These are phyloP conservation scores for Neria commutata DNA, from an alignment of 2,888 invertebrate genomes.

Conservation along the genomic window DNA sequence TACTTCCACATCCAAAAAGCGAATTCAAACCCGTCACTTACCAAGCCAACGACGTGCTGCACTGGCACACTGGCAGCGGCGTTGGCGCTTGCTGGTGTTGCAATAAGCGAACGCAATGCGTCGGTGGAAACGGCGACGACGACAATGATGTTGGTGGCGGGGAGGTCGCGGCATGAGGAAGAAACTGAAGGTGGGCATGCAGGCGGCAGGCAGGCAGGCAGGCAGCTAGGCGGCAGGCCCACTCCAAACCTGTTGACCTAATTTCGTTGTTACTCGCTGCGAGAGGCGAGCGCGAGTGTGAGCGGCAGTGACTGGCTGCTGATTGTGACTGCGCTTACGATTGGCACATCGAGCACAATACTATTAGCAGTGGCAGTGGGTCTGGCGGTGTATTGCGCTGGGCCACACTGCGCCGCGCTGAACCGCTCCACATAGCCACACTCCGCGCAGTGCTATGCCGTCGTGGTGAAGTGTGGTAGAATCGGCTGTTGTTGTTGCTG, in stretches of 20 bases:
- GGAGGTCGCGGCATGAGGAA: no score
- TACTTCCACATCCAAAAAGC: not conserved
- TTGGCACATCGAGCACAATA: slow-evolving; percentile 43
- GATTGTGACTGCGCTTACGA: slow-evolving; percentile 44
- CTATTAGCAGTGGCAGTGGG: slow-evolving; percentile 37
- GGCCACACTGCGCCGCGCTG: no score
- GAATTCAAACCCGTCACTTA: not conserved
- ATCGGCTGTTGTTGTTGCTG: not conserved
- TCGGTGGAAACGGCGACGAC: slow-evolving; percentile 25
- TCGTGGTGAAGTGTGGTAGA: slow-evolving; percentile 1
- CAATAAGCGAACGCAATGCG: slow-evolving; percentile 50
- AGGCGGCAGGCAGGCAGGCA: no score
- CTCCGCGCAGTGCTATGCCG: not conserved
- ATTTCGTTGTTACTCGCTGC: slow-evolving; percentile 43
- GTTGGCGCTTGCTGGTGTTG: slow-evolving; percentile 37
- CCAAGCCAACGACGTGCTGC: slow-evolving; percentile 19
- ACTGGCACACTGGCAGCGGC: slow-evolving; percentile 37
- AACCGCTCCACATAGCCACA: no score
- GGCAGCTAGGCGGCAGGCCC: slow-evolving; percentile 39
- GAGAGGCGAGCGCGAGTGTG: slow-evolving; percentile 27
- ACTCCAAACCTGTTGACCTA: slow-evolving; percentile 63
- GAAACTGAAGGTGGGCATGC: no score
- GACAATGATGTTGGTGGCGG: slow-evolving; percentile 21
- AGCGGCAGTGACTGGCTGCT: no score
- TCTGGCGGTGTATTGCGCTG: slow-evolving; percentile 24